Conservation (phyloP, 2,888 invertebrate species). For the Atethmia centrago region DNA sequence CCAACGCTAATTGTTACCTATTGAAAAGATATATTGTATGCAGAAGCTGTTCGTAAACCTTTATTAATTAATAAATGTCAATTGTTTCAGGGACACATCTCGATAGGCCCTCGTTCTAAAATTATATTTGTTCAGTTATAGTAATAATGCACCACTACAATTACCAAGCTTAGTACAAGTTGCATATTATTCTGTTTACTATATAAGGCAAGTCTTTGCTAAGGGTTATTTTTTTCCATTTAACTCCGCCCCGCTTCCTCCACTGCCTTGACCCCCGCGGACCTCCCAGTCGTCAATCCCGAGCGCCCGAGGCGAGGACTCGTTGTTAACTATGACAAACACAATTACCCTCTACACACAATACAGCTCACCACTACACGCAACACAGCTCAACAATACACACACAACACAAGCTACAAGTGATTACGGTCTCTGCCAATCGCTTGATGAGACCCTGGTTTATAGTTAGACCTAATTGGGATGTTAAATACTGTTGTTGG, state of each 20-base stretch:
- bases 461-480: constrained; percentile 9
- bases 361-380: constrained; percentile 26
- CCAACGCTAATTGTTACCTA: background rate
- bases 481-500: background rate
- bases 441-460: constrained; percentile 28
- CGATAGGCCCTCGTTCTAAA: background rate
- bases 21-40: background rate
- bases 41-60: background rate
- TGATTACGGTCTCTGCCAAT: constrained; percentile 35
- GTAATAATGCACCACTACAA: background rate
- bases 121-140: background rate
- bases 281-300: constrained; percentile 68
- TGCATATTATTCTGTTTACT: background rate
- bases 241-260: constrained; percentile 23
- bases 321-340: constrained; percentile 82
- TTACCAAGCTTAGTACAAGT: background rate
- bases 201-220: background rate
- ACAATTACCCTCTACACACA: constrained; percentile 79
- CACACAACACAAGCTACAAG: constrained; percentile 35
- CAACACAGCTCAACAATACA: background rate
- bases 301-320: constrained; percentile 74
- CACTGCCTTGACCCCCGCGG: constrained; percentile 9
- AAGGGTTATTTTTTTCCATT: background rate
- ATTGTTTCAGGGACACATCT: background rate
- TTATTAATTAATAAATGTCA: background rate